Base-by-base conservation (phyloP, 2,113 vertebrate species). In the Gavialis gangeticus region DNA sequence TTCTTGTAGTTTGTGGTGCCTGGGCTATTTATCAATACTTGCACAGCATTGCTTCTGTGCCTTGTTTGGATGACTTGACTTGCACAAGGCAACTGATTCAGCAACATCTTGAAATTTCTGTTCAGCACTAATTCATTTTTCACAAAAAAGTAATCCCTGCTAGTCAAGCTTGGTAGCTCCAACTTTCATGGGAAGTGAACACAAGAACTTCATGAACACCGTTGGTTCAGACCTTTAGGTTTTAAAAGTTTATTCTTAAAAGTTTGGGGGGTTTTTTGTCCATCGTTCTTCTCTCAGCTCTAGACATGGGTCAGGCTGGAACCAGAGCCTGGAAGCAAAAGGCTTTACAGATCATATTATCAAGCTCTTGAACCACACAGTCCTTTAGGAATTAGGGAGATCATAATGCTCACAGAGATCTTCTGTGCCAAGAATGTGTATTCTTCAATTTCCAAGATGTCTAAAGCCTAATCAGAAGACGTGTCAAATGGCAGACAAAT, bases 221-320 rank as follows among this genome's bases (percentile, higher is more conserved):
- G 75, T 66, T 78, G 93, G 90, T 69, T 77, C 69, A 77, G 77
- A 83, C 37, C 81, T 62, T 69, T 59, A 82, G 37, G 87, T 95
- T 96, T 93, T 92, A 84, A 94, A 96, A 89, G 58, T 94, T 93
- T 57, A 73, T 2, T 94, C 82, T 77, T 92, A 78, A 24, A 73
- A 82, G 81, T 81, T 46, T 46, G 46, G 46, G 6, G 7, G 8
- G 2, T 46, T 46, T 46, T 25, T 80, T 89, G 91, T 91, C 91
- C 87, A 93, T 46, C 46, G 9, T 92, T 92, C 76, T 87, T 95
- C 71, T n/a, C 30, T 89, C 46, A 24, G 2, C 78, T 84, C 87
- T 86, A 84, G 34, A 57, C 64, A 8, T 37, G n/a, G 94, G 85
- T 95, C 92, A 95, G 75, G 75, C 84, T 75, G 55, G 69, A 92